Evolutionary conservation across 2,888 invertebrate species (phyloP).

Genomic region (Diplolepis rosae): DNA sequence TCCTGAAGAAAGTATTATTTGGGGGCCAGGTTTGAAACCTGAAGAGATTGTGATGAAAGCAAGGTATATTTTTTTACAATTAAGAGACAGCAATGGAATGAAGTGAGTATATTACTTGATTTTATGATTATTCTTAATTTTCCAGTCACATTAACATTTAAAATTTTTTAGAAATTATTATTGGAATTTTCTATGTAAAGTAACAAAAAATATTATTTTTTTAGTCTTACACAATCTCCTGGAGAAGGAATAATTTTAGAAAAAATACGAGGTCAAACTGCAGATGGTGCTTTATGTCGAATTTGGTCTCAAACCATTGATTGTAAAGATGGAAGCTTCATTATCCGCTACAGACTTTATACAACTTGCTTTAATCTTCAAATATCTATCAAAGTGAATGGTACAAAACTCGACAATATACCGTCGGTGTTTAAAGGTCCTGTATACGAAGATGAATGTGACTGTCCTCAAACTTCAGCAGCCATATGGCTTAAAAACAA

Average conservation of each 20-base stretch:
- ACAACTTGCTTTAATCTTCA: slow-evolving; percentile 83
- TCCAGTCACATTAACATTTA: neutral
- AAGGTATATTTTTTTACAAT: slow-evolving; percentile 90
- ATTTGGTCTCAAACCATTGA: slow-evolving; percentile 86
- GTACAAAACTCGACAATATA: slow-evolving; percentile 78
- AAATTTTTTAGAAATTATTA: slow-evolving; percentile 44
- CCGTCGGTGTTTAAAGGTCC: slow-evolving; percentile 80
- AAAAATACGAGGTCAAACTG: slow-evolving; percentile 77
- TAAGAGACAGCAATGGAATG: slow-evolving; percentile 75
- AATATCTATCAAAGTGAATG: slow-evolving; percentile 81
- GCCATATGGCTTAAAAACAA: slow-evolving; percentile 81
- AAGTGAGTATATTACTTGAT: slow-evolving; percentile 73
- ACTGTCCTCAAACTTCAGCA: slow-evolving; percentile 83
- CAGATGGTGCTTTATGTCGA: slow-evolving; percentile 78
- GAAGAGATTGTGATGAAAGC: slow-evolving; percentile 86
- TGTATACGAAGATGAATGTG: slow-evolving; percentile 87
- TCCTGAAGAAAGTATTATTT: slow-evolving; percentile 69
- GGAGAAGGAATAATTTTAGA: slow-evolving; percentile 74
- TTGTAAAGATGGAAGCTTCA: slow-evolving; percentile 87
- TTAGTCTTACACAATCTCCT: slow-evolving; percentile 77
- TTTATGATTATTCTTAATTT: too few relatives aligned
- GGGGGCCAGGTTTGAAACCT: slow-evolving; percentile 87
- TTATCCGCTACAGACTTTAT: slow-evolving; percentile 87
- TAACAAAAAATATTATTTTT: too few relatives aligned
- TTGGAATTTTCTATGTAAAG: slow-evolving; percentile 48